These are phyloP conservation scores for Amblyjoppa fuscipennis DNA, from an alignment of 2,888 invertebrate genomes.

Conservation along the genomic window DNA sequence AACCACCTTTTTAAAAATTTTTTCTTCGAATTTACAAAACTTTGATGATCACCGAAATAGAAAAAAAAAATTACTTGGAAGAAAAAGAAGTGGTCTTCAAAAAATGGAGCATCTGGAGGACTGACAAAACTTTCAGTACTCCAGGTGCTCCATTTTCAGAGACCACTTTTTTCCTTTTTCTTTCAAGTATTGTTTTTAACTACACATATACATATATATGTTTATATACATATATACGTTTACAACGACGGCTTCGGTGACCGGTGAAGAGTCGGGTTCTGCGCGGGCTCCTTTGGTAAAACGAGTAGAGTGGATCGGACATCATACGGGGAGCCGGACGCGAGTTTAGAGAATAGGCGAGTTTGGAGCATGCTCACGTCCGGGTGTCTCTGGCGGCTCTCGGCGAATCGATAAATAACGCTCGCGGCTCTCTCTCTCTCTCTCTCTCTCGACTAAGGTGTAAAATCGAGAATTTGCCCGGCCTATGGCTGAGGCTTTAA, in stretches of 20 bases:
- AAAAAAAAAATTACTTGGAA: neutral
- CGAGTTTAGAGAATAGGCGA: neutral
- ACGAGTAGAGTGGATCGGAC: neutral
- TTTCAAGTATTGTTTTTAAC: neutral
- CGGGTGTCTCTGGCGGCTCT: constrained; percentile 11
- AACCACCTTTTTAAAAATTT: neutral
- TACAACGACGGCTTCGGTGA: constrained; percentile 28
- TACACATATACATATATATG: neutral
- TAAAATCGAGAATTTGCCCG: constrained; percentile 63
- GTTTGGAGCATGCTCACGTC: constrained; percentile 16
- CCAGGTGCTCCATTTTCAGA: neutral
- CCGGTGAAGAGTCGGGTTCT: neutral
- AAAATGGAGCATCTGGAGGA: no score
- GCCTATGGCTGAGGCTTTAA: constrained; percentile 40
- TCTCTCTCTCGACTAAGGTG: constrained; percentile 35
- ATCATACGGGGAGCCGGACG: constrained; percentile 1
- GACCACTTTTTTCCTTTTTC: neutral
- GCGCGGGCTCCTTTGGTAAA: constrained; percentile 5
- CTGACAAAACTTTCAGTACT: neutral
- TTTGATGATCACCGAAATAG: neutral
- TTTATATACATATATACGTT: neutral
- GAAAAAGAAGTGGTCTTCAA: no score
- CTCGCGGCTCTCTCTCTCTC: neutral
- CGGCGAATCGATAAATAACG: constrained; percentile 65
- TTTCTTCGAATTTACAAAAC: neutral